These are phyloP conservation scores for Diarsia mendica DNA, from an alignment of 2,888 invertebrate genomes.

Conservation along the genomic window DNA sequence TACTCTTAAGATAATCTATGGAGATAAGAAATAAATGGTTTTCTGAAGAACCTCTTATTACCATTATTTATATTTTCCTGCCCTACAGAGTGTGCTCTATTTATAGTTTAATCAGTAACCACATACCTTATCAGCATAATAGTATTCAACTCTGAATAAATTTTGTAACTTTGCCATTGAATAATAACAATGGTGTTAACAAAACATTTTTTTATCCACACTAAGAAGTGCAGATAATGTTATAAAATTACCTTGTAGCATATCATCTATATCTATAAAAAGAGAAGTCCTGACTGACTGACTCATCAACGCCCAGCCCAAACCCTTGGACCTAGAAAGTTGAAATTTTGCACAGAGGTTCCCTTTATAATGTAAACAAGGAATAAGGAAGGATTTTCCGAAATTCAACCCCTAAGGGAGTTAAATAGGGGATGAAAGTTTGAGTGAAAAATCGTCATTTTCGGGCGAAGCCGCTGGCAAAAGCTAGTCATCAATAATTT, in stretches of 20 bases:
- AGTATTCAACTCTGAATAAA: neutral
- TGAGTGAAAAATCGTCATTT: no score
- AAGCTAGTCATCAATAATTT: no score
- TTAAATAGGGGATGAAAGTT: no score
- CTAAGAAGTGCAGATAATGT: neutral
- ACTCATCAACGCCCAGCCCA: no score
- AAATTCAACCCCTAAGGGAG: no score
- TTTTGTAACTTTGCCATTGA: neutral
- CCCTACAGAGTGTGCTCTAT: neutral
- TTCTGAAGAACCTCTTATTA: neutral
- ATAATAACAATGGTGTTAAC: neutral
- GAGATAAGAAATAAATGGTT: neutral
- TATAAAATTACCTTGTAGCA: neutral
- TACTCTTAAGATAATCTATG: neutral
- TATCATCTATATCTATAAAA: no score
- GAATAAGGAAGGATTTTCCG: no score
- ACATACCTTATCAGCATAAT: constrained; percentile 9
- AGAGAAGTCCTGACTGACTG: no score
- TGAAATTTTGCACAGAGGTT: no score
- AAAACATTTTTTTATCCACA: neutral
- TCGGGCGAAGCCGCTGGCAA: no score
- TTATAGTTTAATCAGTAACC: constrained; percentile 14
- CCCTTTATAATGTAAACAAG: no score
- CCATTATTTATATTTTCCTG: neutral
- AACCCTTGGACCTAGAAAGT: no score